Conservation (phyloP, 2,797 vertebrate genomes). For the Mallotus villosus region DNA sequence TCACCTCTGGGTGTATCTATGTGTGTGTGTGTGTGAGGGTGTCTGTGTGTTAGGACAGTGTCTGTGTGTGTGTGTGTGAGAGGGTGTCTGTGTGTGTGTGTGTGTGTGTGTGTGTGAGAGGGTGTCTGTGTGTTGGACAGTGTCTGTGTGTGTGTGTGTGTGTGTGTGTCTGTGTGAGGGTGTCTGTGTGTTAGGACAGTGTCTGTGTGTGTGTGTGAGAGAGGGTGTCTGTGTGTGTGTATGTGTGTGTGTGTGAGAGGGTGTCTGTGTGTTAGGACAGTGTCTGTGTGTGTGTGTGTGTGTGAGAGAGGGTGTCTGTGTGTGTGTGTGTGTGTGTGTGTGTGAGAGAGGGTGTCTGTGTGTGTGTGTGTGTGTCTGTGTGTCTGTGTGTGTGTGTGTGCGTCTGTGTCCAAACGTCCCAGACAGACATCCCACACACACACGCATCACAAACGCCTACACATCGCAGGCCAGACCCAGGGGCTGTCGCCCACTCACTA, state of each 20-base stretch:
- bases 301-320: conserved; percentile 8
- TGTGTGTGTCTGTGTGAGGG: conserved; percentile 5
- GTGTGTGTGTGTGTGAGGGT: conserved; percentile 14
- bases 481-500: conserved; percentile 30
- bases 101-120: too few species aligned
- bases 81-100: neutral
- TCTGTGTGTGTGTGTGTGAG: conserved; percentile 10
- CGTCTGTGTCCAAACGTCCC: neutral
- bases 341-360: conserved; percentile 6
- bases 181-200: conserved; percentile 8
- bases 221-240: neutral
- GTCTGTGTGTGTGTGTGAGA: too few species aligned
- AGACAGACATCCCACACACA: conserved; percentile 22
- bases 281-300: conserved; percentile 17
- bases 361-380: neutral
- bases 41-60: too few species aligned
- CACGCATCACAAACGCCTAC: conserved; percentile 37
- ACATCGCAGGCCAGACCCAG: conserved; percentile 29
- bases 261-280: conserved; percentile 36
- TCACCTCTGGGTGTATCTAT: conserved; percentile 46
- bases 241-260: conserved; percentile 3
- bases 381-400: neutral
- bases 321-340: conserved; percentile 25
- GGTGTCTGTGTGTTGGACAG: too few species aligned
- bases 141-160: neutral